Evolutionary conservation across 2,888 invertebrate species (phyloP).

Genomic region (Augiades crinisus): DNA sequence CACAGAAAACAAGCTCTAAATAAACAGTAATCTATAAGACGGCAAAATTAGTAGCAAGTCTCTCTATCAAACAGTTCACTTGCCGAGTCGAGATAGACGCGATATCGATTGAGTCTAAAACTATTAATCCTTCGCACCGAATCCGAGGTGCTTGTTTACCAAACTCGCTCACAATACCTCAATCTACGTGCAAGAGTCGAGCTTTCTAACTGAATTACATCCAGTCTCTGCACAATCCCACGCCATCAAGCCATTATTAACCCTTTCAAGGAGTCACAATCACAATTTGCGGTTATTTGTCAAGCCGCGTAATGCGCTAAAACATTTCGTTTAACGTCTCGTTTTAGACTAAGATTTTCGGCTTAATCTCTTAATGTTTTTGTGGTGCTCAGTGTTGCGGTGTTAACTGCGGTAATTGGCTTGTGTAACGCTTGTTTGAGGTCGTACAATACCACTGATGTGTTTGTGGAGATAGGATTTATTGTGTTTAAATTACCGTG

Average conservation of each 20-base stretch:
- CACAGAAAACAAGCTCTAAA: background rate
- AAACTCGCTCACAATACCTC: slow-evolving; percentile 62
- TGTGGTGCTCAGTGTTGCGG: slow-evolving; percentile 47
- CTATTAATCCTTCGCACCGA: slow-evolving; percentile 43
- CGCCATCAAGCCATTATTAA: slow-evolving; percentile 69
- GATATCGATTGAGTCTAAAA: slow-evolving; percentile 32
- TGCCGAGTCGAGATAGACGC: background rate
- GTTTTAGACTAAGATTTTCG: slow-evolving; percentile 47
- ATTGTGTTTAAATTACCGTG: slow-evolving; percentile 26
- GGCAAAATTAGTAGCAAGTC: background rate
- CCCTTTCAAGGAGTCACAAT: slow-evolving; percentile 75
- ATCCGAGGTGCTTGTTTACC: slow-evolving; percentile 41
- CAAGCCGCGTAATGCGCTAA: slow-evolving; percentile 52
- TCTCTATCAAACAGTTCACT: background rate
- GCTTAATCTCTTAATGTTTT: slow-evolving; percentile 57
- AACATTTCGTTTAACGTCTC: slow-evolving; percentile 47
- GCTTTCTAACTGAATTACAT: slow-evolving; percentile 69
- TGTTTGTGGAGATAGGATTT: slow-evolving; percentile 26
- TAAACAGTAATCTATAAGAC: too few species aligned
- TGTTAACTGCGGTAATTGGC: slow-evolving; percentile 50
- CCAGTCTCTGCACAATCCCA: slow-evolving; percentile 57
- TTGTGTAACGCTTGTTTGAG: slow-evolving; percentile 34
- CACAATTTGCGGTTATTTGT: slow-evolving; percentile 77
- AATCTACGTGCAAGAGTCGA: slow-evolving; percentile 57
- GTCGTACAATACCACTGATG: slow-evolving; percentile 24